Evolutionary conservation across 2,113 vertebrate genomes (phyloP).

Genomic region (Hippocampus mohnikei): DNA sequence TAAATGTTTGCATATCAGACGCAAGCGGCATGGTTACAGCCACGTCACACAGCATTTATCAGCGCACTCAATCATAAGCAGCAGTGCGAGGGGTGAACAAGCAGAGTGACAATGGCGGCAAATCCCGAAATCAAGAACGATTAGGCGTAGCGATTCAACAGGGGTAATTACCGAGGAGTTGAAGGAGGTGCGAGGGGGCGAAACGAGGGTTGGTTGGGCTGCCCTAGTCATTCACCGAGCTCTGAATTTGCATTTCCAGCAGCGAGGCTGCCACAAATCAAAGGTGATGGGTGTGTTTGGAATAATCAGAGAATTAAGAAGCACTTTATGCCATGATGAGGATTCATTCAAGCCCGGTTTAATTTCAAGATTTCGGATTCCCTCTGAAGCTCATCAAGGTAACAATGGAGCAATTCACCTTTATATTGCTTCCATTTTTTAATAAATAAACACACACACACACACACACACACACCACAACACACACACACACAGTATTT

Average conservation of each 20-base stretch:
- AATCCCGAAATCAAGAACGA: conserved; percentile 73
- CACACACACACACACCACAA: too few species aligned
- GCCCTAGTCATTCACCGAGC: conserved; percentile 61
- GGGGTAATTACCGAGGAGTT: conserved; percentile 67
- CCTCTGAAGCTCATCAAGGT: conserved; percentile 24
- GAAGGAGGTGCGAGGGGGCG: conserved; percentile 52
- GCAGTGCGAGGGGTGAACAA: conserved; percentile 63
- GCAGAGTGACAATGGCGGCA: conserved; percentile 65
- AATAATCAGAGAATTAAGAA: conserved; percentile 61
- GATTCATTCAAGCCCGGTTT: conserved; percentile 13
- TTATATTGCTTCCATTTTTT: background rate
- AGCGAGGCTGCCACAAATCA: conserved; percentile 47
- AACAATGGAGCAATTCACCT: background rate
- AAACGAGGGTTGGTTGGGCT: conserved; percentile 37
- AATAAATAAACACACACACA: too few species aligned
- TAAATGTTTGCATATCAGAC: conserved; percentile 31
- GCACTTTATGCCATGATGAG: conserved; percentile 4
- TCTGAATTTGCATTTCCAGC: conserved; percentile 63
- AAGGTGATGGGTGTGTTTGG: conserved; percentile 57
- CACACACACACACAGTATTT: too few species aligned
- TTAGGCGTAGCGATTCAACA: conserved; percentile 69
- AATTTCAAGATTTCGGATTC: conserved; percentile 43
- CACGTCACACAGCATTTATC: conserved; percentile 11
- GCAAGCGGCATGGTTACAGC: conserved; percentile 21
- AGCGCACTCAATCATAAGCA: conserved; percentile 56